These are phyloP conservation scores for Channa maculata DNA, from an alignment of 2,113 vertebrate species.

Conservation along the genomic window DNA sequence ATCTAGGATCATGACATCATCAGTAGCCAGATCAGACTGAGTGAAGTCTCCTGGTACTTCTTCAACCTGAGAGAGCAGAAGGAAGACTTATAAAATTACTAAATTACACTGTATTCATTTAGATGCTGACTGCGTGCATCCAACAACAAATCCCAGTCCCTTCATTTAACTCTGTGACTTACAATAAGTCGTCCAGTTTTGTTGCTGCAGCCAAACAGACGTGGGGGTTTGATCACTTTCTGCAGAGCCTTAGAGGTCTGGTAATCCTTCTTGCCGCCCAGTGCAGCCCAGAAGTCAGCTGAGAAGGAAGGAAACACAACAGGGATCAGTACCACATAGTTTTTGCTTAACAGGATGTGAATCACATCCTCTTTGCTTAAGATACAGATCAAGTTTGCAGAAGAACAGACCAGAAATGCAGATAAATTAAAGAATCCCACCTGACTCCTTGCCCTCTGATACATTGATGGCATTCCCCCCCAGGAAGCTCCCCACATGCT, in stretches of 20 bases:
- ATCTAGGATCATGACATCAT: conserved; percentile 87
- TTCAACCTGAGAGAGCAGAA: conserved; percentile 74
- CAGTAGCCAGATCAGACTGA: conserved; percentile 84
- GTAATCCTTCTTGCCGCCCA: conserved; percentile 85
- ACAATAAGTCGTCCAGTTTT: conserved; percentile 83
- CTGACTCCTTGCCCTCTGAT: conserved; percentile 83
- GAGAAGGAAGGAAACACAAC: conserved; percentile 17
- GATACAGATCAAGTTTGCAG: too few relatives aligned
- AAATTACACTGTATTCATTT: neutral
- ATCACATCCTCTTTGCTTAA: neutral
- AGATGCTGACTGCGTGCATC: neutral
- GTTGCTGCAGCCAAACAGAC: conserved; percentile 87
- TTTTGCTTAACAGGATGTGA: conserved; percentile 8
- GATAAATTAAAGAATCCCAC: conserved; percentile 53
- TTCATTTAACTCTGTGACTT: conserved; percentile 43
- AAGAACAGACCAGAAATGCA: too few relatives aligned
- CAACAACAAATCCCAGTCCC: neutral
- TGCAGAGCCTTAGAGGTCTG: conserved; percentile 83
- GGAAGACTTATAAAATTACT: neutral
- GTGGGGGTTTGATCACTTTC: conserved; percentile 67
- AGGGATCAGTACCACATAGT: neutral
- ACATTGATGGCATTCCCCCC: conserved; percentile 75
- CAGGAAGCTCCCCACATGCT: conserved; percentile 76
- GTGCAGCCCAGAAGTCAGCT: conserved; percentile 82
- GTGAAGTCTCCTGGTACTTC: conserved; percentile 87